These are phyloP conservation scores for Rachycentron canadum DNA, from an alignment of 2,797 vertebrate genomes.

Conservation along the genomic window DNA sequence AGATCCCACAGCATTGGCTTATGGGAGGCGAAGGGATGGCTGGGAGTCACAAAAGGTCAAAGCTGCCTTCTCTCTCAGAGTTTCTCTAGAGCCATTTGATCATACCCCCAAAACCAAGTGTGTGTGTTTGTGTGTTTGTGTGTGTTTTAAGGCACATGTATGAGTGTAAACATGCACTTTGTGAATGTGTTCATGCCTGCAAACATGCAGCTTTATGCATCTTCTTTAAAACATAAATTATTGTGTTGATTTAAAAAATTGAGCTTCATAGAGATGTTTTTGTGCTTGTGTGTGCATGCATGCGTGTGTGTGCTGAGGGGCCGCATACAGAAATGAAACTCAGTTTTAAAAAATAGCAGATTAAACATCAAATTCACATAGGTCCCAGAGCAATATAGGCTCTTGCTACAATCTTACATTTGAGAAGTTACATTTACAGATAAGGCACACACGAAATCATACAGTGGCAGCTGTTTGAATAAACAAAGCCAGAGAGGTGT, in stretches of 20 bases:
- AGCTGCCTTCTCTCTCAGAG: constrained; percentile 67
- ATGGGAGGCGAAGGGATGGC: constrained; percentile 52
- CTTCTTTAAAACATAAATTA: background rate
- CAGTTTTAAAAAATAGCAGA: constrained; percentile 39
- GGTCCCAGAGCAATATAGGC: constrained; percentile 71
- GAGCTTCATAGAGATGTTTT: constrained; percentile 16
- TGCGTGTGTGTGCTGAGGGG: constrained; percentile 17
- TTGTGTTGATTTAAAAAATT: constrained; percentile 6
- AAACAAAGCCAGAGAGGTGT: constrained; percentile 65
- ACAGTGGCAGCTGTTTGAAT: constrained; percentile 66
- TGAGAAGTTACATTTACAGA: constrained; percentile 74
- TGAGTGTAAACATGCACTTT: constrained; percentile 15
- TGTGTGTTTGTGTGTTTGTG: constrained; percentile 31
- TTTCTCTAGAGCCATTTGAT: constrained; percentile 72
- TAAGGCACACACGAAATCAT: constrained; percentile 75
- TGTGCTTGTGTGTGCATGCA: constrained; percentile 7
- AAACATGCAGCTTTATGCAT: constrained; percentile 21
- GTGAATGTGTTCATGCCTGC: constrained; percentile 15
- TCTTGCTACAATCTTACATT: constrained; percentile 70
- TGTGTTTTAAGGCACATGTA: constrained; percentile 39
- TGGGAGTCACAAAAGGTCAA: constrained; percentile 72
- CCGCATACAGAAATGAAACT: constrained; percentile 51
- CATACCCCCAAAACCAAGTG: constrained; percentile 67
- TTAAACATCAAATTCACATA: constrained; percentile 66
- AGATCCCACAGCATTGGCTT: constrained; percentile 58